These are phyloP conservation scores for Momotus momota DNA, from an alignment of 2,797 vertebrate genomes.

Conservation along the genomic window DNA sequence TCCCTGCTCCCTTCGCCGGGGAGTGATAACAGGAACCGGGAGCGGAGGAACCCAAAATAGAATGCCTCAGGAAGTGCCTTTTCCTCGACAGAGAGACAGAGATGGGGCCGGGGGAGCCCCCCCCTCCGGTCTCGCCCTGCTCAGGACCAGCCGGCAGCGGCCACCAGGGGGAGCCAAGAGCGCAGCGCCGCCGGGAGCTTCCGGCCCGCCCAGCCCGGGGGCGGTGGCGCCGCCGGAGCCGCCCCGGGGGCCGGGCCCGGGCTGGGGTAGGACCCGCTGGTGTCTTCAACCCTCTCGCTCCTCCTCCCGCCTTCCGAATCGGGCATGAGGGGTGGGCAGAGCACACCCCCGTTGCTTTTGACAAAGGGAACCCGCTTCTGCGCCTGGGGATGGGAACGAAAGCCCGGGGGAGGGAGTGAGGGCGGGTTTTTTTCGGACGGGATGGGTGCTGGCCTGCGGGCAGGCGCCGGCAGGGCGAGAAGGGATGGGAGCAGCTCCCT, in stretches of 20 bases:
- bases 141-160: background rate
- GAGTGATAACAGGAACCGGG: background rate
- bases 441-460: background rate
- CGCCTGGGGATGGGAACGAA: too few species aligned
- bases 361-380: background rate
- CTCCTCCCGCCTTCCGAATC: accelerated
- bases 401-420: too few species aligned
- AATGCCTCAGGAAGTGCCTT: background rate
- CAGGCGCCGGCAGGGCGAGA: accelerated
- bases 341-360: background rate
- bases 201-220: too few species aligned
- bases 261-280: background rate
- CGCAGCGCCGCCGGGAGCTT: too few species aligned
- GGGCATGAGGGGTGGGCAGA: background rate
- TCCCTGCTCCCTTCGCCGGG: background rate
- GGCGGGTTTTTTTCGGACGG: accelerated
- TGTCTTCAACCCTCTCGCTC: background rate
- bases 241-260: background rate
- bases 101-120: too few species aligned
- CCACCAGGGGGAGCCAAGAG: background rate
- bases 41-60: background rate
- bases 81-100: background rate
- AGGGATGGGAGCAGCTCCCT: accelerated
- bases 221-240: background rate
- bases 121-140: background rate